Base-by-base conservation (phyloP, 2,888 invertebrate species). In the Calliopum simillimum region DNA sequence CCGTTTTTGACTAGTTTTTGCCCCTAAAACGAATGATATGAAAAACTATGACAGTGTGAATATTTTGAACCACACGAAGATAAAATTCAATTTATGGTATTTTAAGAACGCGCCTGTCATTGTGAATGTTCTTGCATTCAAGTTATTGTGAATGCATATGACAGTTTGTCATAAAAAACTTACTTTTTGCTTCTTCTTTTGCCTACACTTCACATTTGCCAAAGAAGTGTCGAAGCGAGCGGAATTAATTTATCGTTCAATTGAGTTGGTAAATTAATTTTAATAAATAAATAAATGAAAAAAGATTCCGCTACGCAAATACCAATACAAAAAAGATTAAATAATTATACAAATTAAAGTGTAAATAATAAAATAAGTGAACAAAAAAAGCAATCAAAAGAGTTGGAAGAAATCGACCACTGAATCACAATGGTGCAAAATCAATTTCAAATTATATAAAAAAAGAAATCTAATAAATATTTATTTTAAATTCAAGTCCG, bases 141-240 rank as follows among this genome's bases (percentile, higher is more conserved):
- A 19, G 49, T 19, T 49, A 21, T 6, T 51, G n/a, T 0, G 3
- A 73, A 49, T 51, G 0, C 19, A 14, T 1, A 0, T 2, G 4
- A 5, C 14, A 72, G 71, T 69, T 69, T 72, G 72, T 3, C 33
- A 72, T 73, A 74, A 55, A 72, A 66, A 33, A 33, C 6, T 49
- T 41, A 53, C 43, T 44, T n/a, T n/a, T n/a, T n/a, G n/a, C n/a
- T n/a, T n/a, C n/a, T n/a, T n/a, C n/a, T n/a, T n/a, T 16, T 33
- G 43, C 59, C 44, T 56, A 53, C 66, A 3, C 59, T 49, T 69
- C 64, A 68, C 68, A 74, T 70, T 68, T 73, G 43, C 23, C 43
- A 70, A 68, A 41, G 21, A 61, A 69, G 67, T 74, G 64, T 49
- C 64, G 69, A 56, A 41, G 74, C 14, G 69, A 69, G 44, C 49